These are phyloP conservation scores for Drosophila guanche DNA, from an alignment of 1,140 invertebrate genomes.

Conservation along the genomic window DNA sequence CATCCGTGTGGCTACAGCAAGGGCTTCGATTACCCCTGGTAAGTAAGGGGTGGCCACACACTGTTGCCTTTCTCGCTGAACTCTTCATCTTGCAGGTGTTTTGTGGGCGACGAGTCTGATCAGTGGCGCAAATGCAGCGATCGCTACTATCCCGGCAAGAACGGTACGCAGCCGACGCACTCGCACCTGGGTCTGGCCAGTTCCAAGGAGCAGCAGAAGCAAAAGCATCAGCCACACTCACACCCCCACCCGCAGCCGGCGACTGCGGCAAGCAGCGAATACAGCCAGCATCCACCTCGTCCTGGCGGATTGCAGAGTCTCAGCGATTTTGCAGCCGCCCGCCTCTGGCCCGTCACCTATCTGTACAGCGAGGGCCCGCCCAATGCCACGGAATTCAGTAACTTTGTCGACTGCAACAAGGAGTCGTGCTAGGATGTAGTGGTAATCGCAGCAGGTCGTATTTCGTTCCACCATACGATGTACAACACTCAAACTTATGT, in stretches of 20 bases:
- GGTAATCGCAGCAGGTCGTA: not conserved
- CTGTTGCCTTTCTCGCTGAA: not conserved
- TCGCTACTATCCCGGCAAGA: conserved; percentile 87
- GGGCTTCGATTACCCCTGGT: conserved; percentile 91
- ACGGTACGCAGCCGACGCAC: conserved; percentile 59
- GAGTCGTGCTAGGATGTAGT: conserved; percentile 72
- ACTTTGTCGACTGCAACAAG: conserved; percentile 83
- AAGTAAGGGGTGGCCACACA: conserved; percentile 22
- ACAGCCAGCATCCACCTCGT: conserved; percentile 83
- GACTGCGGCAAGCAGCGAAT: conserved; percentile 62
- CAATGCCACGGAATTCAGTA: conserved; percentile 83
- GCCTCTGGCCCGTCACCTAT: conserved; percentile 88
- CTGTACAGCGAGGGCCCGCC: conserved; percentile 87
- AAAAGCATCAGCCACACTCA: conserved; percentile 23
- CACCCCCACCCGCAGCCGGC: conserved; percentile 46
- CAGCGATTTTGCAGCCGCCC: conserved; percentile 82
- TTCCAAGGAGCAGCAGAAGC: conserved; percentile 75
- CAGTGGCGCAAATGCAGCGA: conserved; percentile 94
- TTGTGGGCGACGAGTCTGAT: conserved; percentile 88
- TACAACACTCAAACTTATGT: no score
- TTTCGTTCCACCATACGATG: no score
- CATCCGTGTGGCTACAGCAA: conserved; percentile 92
- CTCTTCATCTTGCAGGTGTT: conserved; percentile 86
- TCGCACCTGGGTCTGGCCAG: conserved; percentile 62
- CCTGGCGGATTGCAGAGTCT: conserved; percentile 84